Percentiles rank a stretch among this genome's conserved stretches.
phyloP scores from a whole-genome alignment of 2,888 invertebrate genomes.

The Danaus chrysippus region DNA sequence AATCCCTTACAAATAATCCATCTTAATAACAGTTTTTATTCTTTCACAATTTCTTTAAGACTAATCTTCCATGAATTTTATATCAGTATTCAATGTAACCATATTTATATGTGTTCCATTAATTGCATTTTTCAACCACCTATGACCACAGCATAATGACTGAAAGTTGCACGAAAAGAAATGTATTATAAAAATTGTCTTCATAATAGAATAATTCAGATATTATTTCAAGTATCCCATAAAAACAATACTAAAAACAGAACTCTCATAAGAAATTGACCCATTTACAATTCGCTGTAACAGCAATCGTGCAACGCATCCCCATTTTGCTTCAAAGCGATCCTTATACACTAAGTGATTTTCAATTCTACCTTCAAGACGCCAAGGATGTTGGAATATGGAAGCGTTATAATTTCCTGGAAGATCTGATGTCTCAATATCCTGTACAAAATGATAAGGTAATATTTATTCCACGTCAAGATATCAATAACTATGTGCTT shows the following conservation, averaged over 20 bases:
- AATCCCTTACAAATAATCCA: too few species aligned
- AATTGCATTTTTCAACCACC: too few species aligned
- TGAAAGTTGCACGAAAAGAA: too few species aligned
- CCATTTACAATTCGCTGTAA: slow-evolving; percentile 19
- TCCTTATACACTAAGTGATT: slow-evolving; percentile 54
- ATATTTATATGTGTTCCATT: too few species aligned
- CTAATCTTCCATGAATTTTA: too few species aligned
- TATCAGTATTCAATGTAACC: too few species aligned
- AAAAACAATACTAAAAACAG: neutral
- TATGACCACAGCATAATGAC: too few species aligned
- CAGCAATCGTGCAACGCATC: slow-evolving; percentile 17
- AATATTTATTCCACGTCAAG: neutral
- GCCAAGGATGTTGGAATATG: slow-evolving; percentile 20
- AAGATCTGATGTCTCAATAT: neutral
- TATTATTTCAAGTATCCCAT: neutral
- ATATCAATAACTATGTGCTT: too few species aligned
- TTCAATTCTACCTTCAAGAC: slow-evolving; percentile 47
- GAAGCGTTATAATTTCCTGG: slow-evolving; percentile 8
- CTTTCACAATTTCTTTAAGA: too few species aligned
- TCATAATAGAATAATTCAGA: too few species aligned
- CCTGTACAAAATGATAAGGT: neutral
- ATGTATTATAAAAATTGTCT: too few species aligned
- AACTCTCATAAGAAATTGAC: slow-evolving; percentile 15
- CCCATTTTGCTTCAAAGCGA: slow-evolving; percentile 26
- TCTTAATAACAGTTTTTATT: too few species aligned